Evolutionary conservation across 2,888 invertebrate genomes (phyloP).

Genomic region (Copidosoma aretas): DNA sequence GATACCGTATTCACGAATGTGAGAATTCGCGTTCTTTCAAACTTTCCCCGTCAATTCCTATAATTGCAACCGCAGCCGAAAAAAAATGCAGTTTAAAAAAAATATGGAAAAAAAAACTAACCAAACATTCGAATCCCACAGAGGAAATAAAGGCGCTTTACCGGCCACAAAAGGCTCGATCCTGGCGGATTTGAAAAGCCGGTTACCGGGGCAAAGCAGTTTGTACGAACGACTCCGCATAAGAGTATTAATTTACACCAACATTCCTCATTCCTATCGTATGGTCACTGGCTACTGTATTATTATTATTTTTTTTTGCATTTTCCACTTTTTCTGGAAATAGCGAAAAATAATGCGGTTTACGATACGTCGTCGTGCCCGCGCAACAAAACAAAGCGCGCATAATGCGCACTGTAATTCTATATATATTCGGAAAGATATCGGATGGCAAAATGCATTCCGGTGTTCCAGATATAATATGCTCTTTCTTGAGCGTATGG

Average conservation of each 20-base stretch:
- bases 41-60: no score
- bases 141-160: conserved; percentile 7
- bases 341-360: conserved; percentile 3
- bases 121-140: not conserved
- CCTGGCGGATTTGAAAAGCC: conserved; percentile 1
- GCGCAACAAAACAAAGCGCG: no score
- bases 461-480: no score
- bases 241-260: conserved; percentile 22
- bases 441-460: no score
- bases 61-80: no score
- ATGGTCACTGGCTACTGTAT: not conserved
- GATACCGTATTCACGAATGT: no score
- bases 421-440: no score
- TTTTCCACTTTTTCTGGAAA: not conserved
- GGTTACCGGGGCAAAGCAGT: not conserved
- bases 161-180: not conserved
- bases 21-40: no score
- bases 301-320: not conserved
- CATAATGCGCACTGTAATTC: no score
- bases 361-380: not conserved
- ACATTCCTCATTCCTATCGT: not conserved
- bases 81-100: not conserved
- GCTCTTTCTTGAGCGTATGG: no score
- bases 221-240: not conserved
- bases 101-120: not conserved